phyloP scores from a whole-genome alignment of 2,113 vertebrate species.

The Clinocottus analis region DNA sequence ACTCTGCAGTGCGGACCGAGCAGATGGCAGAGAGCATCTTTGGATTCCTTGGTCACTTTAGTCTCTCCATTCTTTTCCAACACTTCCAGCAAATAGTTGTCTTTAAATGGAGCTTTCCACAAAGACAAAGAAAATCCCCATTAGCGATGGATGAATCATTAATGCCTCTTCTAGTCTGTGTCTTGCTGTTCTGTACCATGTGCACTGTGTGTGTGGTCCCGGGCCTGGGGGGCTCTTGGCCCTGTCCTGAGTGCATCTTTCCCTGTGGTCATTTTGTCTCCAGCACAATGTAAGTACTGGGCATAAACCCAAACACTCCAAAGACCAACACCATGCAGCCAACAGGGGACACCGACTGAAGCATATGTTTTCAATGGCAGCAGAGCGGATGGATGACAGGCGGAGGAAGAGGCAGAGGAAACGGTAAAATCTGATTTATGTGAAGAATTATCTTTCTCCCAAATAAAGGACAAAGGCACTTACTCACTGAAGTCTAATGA shows the following conservation, averaged over 20 bases:
- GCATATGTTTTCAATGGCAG: slow-evolving; percentile 62
- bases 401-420: slow-evolving; percentile 17
- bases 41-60: slow-evolving; percentile 51
- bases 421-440: slow-evolving; percentile 7
- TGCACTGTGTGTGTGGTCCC: slow-evolving; percentile 59
- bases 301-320: slow-evolving; percentile 73
- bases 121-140: slow-evolving; percentile 32
- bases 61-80: slow-evolving; percentile 33
- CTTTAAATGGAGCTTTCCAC: slow-evolving; percentile 30
- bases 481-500: slow-evolving; percentile 3
- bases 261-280: slow-evolving; percentile 72
- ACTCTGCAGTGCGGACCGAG: slow-evolving; percentile 14
- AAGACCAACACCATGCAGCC: slow-evolving; percentile 52
- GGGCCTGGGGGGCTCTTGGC: slow-evolving; percentile 59
- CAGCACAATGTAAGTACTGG: slow-evolving; percentile 68
- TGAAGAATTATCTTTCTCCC: neutral
- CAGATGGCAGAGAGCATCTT: slow-evolving; percentile 62
- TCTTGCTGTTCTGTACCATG: slow-evolving; percentile 30
- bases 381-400: slow-evolving; percentile 19
- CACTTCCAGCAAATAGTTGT: slow-evolving; percentile 15
- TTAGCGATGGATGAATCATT: slow-evolving; percentile 42
- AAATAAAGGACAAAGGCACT: neutral
- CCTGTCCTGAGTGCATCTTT: slow-evolving; percentile 56
- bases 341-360: slow-evolving; percentile 60
- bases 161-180: slow-evolving; percentile 41